Evolutionary conservation across 2,888 invertebrate species (phyloP), one percentile per base, ranked within the genome.

Genomic region (Mythimna albipuncta): DNA sequence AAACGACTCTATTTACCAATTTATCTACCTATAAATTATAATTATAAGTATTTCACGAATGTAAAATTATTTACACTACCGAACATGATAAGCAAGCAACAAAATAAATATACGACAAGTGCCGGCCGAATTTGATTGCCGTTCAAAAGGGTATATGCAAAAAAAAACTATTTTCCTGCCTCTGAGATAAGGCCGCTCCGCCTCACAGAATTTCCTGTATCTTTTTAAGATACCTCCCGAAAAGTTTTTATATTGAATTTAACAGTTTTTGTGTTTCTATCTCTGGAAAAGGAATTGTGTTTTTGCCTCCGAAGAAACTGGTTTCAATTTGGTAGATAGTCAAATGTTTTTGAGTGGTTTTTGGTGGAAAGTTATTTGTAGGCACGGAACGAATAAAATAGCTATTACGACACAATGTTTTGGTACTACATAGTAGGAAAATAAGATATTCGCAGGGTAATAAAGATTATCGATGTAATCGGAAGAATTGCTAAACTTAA

Each of bases 191-290:
- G 58, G 59, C 32, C 32, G 44, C 32, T 68, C 11, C 52, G 65
- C 57, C 64, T 72, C 69, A 61, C 61, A 58, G 41, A 79, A 74
- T 72, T 73, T 62, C 63, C 54, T 76, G 73, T 82, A 85, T 83
- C 61, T 82, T 52, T 82, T 76, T 58, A 70, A 75, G 74, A 79
- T 72, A 82, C 70, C 69, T 41, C 65, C 58, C 21, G 11, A 65
- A 82, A 82, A 82, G 77, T 83, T 84, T 73, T 10, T 64, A 59
- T 67, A 85, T 84, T 79, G 75, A 84, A 85, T 85, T 75, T 75
- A 75, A 75, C 59, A 58, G 62, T 79, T 71, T 71, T 69, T 72
- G 63, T 81, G 13, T 85, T 71, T 44, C 62, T 77, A 64, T 82
- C 73, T 70, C 38, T 63, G 69, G 63, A 71, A 72, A 77, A 64